Percentiles rank a stretch among this genome's conserved stretches.
phyloP scores from a whole-genome alignment of 1,140 invertebrate genomes.

The Sitodiplosis mosellana region DNA sequence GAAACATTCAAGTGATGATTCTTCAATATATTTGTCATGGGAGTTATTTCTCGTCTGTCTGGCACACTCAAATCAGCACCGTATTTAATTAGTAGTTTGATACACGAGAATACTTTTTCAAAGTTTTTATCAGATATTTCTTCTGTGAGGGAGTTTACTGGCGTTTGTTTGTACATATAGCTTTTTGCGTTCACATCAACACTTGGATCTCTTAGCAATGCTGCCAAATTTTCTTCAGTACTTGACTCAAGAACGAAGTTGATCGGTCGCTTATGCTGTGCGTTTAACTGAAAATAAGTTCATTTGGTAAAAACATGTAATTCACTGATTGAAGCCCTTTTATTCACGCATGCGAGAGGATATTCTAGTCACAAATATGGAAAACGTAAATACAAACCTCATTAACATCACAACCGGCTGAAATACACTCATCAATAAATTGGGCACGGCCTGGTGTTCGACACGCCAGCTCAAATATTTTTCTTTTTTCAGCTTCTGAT shows the following conservation, averaged over 20 bases:
- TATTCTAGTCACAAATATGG: no score
- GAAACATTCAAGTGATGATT: constrained; percentile 26
- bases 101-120: constrained; percentile 25
- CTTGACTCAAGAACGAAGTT: no score
- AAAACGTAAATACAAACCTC: constrained; percentile 28
- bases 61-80: constrained; percentile 41
- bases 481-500: neutral
- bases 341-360: no score
- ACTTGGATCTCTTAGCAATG: constrained; percentile 8
- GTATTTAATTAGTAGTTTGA: constrained; percentile 32
- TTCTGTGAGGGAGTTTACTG: constrained; percentile 39
- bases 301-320: no score
- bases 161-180: constrained; percentile 37
- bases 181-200: constrained; percentile 32
- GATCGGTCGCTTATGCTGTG: no score
- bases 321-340: no score
- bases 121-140: constrained; percentile 30
- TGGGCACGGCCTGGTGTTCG: constrained; percentile 25
- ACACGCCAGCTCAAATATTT: neutral
- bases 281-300: no score
- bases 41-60: constrained; percentile 37
- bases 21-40: constrained; percentile 40
- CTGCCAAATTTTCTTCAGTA: no score
- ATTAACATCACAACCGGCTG: constrained; percentile 44
- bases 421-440: constrained; percentile 40